Base-by-base conservation (phyloP, 2,113 vertebrate genomes). In the Daubentonia madagascariensis region DNA sequence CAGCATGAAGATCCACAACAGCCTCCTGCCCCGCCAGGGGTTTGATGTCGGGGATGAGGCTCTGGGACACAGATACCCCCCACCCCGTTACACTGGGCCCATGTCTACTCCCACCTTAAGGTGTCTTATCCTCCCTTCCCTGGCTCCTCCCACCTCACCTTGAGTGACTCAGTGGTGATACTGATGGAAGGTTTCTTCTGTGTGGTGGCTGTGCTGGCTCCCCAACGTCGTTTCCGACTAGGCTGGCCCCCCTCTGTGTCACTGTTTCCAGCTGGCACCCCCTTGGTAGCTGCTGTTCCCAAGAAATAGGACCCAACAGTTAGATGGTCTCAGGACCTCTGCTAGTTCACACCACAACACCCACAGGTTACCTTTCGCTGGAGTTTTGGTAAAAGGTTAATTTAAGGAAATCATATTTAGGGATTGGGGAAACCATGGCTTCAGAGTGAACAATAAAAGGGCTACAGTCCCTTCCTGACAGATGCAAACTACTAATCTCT, bases 1-100 rank as follows among this genome's bases (percentile, higher is more conserved):
- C 99, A 12, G 99, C 99, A 93, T 99, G 99, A 93, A 99, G 98
- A 91, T 99, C 99, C 94, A 99, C 99, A 67, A 99, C 98, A 1
- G 98, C 99, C 85, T 99, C 99, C 98, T 99, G 99, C 97, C 98
- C 99, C n/a, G 90, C 96, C 84, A 97, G 96, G 1, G 99, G 98
- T 99, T 99, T 99, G 95, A 99, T 99, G 97, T 99, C 99, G 37
- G 99, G 99, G 97, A 99, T 99, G 98, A 99, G 98, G 97, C 99
- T 99, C 99, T 99, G 98, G 98, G 97, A 97, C 98, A 98, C 98
- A 98, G 98, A 98, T 65, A 98, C 96, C 97, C 97, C 98, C 98
- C 95, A 97, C 98, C 98, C 98, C 95, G 98, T 98, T 98, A 98
- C 92, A 98, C 97, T 97, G 98, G 97, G 98, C 97, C 98, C 98